Percentiles rank a stretch among this genome's conserved stretches.
These are phyloP conservation scores for Aldabrachelys gigantea DNA, from an alignment of 2,113 vertebrate genomes.

Conservation along the genomic window DNA sequence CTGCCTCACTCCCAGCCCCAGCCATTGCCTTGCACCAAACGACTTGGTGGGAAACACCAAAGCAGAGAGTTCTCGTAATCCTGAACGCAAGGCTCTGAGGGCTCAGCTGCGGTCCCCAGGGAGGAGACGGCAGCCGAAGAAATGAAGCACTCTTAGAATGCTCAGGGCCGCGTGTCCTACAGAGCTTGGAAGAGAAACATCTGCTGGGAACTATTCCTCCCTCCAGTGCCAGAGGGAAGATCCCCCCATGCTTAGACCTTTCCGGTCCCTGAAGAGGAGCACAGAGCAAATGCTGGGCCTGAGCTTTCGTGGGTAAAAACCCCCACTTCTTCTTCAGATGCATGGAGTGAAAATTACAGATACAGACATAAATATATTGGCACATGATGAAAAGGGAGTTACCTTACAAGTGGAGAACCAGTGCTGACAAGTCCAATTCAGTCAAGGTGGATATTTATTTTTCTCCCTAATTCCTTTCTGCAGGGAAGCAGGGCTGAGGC, in stretches of 20 bases:
- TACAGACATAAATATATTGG: too few relatives aligned
- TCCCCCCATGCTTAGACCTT: neutral
- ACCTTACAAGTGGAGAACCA: too few relatives aligned
- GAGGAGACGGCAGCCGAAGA: neutral
- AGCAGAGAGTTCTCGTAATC: neutral
- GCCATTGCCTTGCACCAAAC: neutral
- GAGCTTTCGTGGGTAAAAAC: too few relatives aligned
- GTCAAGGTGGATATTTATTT: accelerated
- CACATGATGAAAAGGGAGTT: too few relatives aligned
- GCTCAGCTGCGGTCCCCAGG: neutral
- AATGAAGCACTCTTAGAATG: constrained; percentile 33
- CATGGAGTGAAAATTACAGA: too few relatives aligned
- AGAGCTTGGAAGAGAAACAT: neutral
- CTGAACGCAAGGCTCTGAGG: accelerated
- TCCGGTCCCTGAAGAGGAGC: neutral
- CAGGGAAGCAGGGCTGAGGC: neutral
- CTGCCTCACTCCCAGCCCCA: neutral
- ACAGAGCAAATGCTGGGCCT: neutral
- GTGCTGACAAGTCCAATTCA: too few relatives aligned
- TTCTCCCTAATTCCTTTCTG: neutral
- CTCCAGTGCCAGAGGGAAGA: neutral
- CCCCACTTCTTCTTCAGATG: too few relatives aligned
- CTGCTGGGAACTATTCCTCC: neutral
- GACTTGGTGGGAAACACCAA: neutral
- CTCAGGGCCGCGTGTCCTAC: accelerated